phyloP scores from a whole-genome alignment of 2,888 invertebrate species.

The Caenorhabditis drosophilae region DNA sequence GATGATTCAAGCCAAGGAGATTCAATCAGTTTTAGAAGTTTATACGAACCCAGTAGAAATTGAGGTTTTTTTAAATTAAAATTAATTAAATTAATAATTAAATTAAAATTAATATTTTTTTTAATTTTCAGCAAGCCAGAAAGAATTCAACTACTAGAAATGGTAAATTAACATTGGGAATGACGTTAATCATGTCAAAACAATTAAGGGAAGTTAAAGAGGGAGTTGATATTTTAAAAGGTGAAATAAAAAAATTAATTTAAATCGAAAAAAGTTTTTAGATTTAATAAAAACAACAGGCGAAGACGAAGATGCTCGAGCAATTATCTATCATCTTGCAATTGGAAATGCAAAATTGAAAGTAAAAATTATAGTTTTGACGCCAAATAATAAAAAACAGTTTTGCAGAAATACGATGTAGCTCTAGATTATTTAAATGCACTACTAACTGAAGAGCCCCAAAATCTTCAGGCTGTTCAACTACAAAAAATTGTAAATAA shows the following conservation, averaged over 20 bases:
- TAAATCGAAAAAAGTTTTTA: background rate
- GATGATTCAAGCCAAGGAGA: too few relatives aligned
- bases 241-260: background rate
- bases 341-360: background rate
- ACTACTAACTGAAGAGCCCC: background rate
- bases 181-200: slow-evolving; percentile 19
- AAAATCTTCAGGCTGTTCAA: background rate
- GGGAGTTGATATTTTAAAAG: slow-evolving; percentile 15
- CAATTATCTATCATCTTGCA: slow-evolving; percentile 1
- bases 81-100: too few relatives aligned
- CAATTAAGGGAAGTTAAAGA: slow-evolving; percentile 12
- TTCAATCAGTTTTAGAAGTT: too few relatives aligned
- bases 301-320: background rate
- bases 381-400: background rate
- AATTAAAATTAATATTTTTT: too few relatives aligned
- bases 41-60: too few relatives aligned
- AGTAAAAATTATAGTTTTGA: background rate
- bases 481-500: background rate
- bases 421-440: slow-evolving; percentile 6
- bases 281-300: background rate
- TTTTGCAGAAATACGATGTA: slow-evolving; percentile 7
- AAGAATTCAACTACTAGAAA: too few relatives aligned
- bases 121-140: too few relatives aligned
- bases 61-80: too few relatives aligned
- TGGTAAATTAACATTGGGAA: background rate